These are phyloP conservation scores for Nomada fucata DNA, from an alignment of 2,888 invertebrate species.

Conservation along the genomic window DNA sequence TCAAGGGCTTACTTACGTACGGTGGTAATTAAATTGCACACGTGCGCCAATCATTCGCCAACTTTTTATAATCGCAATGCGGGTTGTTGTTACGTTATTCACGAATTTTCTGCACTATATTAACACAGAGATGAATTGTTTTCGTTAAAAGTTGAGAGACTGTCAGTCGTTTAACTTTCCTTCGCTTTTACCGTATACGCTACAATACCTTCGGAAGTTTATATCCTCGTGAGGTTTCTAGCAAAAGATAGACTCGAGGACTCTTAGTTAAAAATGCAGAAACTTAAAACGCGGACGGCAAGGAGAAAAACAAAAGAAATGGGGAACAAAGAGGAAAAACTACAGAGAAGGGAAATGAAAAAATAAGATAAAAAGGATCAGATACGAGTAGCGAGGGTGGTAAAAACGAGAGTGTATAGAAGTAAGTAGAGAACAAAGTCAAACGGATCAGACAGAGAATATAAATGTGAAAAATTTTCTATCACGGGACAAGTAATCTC, in stretches of 20 bases:
- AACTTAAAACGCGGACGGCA: neutral
- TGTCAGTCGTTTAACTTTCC: neutral
- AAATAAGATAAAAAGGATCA: neutral
- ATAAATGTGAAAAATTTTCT: too few relatives aligned
- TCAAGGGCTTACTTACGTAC: too few relatives aligned
- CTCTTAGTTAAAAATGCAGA: constrained; percentile 6
- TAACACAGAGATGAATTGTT: neutral
- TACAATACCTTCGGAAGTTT: constrained; percentile 9
- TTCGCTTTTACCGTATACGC: neutral
- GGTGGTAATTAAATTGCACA: too few relatives aligned
- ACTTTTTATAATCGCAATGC: too few relatives aligned
- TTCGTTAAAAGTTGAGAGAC: neutral
- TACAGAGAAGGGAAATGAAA: neutral
- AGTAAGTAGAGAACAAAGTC: too few relatives aligned
- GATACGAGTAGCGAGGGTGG: neutral
- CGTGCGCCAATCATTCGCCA: too few relatives aligned
- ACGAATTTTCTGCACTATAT: neutral
- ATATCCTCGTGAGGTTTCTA: neutral
- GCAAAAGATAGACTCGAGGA: neutral
- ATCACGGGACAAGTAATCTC: too few relatives aligned
- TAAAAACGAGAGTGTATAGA: too few relatives aligned
- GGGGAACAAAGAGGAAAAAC: neutral
- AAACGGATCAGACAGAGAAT: too few relatives aligned
- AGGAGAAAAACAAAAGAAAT: neutral
- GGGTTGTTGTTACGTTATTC: neutral